Evolutionary conservation across 2,113 vertebrate genomes (phyloP).

Genomic region (Chloropsis hardwickii): DNA sequence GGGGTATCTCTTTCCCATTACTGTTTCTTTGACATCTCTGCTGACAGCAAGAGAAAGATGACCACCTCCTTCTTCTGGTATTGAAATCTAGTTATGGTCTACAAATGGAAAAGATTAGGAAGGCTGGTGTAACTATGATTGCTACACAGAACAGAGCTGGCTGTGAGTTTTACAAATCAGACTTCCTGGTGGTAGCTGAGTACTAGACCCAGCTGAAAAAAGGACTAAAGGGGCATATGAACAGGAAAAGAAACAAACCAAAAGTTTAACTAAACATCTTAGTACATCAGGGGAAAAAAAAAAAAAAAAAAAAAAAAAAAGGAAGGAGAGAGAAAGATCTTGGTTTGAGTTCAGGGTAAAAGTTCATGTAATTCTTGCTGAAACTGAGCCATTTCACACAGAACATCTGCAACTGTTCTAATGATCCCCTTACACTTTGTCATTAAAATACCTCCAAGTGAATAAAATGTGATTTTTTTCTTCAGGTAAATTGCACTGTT

Average conservation of each 20-base stretch:
- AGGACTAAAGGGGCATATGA: conserved; percentile 4
- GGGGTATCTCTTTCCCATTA: neutral
- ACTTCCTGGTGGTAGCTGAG: conserved; percentile 38
- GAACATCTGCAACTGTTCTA: conserved; percentile 13
- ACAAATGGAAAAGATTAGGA: conserved; percentile 6
- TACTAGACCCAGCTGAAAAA: conserved; percentile 36
- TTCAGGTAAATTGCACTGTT: neutral
- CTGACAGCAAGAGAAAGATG: neutral
- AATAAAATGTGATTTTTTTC: neutral
- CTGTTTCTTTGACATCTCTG: neutral
- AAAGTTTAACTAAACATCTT: conserved; percentile 65
- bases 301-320: neutral
- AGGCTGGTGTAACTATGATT: neutral
- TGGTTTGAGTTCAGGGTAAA: conserved; percentile 49
- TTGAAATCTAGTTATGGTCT: neutral
- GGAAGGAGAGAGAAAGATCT: neutral
- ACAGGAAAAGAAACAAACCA: conserved; percentile 59
- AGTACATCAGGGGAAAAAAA: neutral
- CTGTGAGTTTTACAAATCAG: neutral
- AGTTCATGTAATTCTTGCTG: conserved; percentile 40
- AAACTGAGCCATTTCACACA: conserved; percentile 42
- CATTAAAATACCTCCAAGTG: conserved; percentile 7
- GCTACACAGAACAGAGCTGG: neutral
- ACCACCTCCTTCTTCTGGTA: neutral
- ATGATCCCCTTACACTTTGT: neutral